Base-by-base conservation (phyloP, 1,140 invertebrate genomes). In the fruit fly (Drosophila melanogaster) region DNA sequence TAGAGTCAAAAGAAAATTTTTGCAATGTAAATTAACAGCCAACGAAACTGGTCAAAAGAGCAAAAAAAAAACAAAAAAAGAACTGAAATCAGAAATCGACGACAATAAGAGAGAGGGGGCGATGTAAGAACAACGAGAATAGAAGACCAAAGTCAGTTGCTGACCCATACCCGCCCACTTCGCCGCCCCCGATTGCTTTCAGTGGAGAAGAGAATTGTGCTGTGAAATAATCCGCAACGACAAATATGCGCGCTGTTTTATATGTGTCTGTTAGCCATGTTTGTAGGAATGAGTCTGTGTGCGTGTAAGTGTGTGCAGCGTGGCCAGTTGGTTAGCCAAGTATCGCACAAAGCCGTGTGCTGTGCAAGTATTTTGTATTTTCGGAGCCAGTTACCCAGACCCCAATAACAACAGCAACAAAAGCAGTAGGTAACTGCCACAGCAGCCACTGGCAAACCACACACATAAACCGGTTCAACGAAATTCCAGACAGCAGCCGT, bases 191-290 rank as follows among this genome's bases (percentile, higher is more conserved):
- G n/a, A 66, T 22, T 15, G 40, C 59, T 50, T 67, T 65, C 64
- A 49, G 62, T 49, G 61, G 51, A 83, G 69, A 30, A 10, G 44
- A 74, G 75, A 83, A 83, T 83, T 81, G 58, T 83, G 69, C 79
- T 83, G 83, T 81, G 79, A 81, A 81, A 81, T 81, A 81, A 81
- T 81, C 79, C 79, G 49, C 79, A 81, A 83, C 79, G 79, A 81
- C 79, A 81, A 81, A 81, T 83, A 81, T 81, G 75, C 79, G 79
- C 79, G 79, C 77, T 83, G 77, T 69, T 65, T 77, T 19, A 43
- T 62, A 57, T 56, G 26, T 51, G 49, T 51, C n/a, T 80, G 77
- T 33, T 50, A 50, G 64, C 71, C 78, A 50, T 64, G 58, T 64
- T 64, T 40, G 19, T 61, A 12, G 22, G 11, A 24, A 10, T 38